Evolutionary conservation across 2,888 invertebrate genomes (phyloP), one percentile per base, ranked within the genome.

Genomic region (Tanypteryx hageni): DNA sequence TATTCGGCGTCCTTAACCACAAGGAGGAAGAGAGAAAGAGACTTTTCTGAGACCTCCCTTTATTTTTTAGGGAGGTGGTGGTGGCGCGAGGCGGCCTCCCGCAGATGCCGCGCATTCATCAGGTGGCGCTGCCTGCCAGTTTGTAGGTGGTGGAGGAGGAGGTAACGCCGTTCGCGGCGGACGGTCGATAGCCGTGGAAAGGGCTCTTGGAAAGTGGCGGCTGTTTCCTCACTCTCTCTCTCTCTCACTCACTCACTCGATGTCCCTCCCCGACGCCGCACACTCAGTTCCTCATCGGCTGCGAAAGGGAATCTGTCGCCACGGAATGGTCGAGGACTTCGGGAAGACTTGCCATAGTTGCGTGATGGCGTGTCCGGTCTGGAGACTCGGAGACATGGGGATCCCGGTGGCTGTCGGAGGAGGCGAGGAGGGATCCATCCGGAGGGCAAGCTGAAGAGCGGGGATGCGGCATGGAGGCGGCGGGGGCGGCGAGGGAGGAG

Each of bases 101-200:
- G 22, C 76, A 27, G 22, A 76, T 76, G 76, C 76, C 13, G 27
- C 76, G 76, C 76, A 76, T 76, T 76, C 76, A 76, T 76, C 76
- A 76, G 76, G 76, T 76, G 76, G 76, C 76, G 76, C 76, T 76
- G 76, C 22, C 22, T 76, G 5, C 76, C 44, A 44, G 44, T 44
- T n/a, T 44, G 44, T 44, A 44, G 5, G 76, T 27, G 76, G 76
- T 76, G 76, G 76, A 18, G 76, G 22, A 76, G 76, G 13, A 13
- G 76, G 22, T 22, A 22, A n/a, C 76, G 22, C 27, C 27, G 76
- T 22, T 22, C 27, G 27, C 76, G 22, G 22, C 27, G 13, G 76
- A 27, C 76, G 76, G 76, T 76, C 76, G 76, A 76, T 76, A 76
- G 76, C 13, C 76, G 76, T 13, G 76, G 76, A 7, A 7, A 22